These are phyloP conservation scores for Capitulum mitella DNA, from an alignment of 2,888 invertebrate genomes.

Conservation along the genomic window DNA sequence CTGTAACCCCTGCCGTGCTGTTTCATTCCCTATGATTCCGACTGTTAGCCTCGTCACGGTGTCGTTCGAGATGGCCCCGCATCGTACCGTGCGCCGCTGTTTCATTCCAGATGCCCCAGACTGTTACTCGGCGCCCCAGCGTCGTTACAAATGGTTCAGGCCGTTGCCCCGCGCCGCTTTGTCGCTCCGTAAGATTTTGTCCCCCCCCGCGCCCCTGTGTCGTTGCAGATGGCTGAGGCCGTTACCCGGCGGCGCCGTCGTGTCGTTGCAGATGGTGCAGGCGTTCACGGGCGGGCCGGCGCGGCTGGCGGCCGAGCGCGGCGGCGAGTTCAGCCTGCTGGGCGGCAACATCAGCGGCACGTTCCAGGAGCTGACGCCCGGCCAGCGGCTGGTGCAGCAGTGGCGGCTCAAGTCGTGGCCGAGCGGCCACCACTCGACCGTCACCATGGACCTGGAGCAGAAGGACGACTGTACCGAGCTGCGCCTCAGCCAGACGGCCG, in stretches of 20 bases:
- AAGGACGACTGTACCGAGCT: constrained; percentile 83
- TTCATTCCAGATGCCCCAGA: too few relatives aligned
- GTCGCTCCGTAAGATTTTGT: too few relatives aligned
- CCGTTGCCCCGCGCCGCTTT: too few relatives aligned
- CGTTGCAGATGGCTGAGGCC: too few relatives aligned
- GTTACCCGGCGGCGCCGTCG: constrained; percentile 44
- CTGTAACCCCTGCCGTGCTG: too few relatives aligned
- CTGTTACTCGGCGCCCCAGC: too few relatives aligned
- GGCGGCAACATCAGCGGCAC: constrained; percentile 57
- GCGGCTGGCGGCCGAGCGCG: constrained; percentile 60
- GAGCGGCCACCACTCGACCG: constrained; percentile 77
- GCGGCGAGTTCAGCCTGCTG: constrained; percentile 83
- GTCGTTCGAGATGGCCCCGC: too few relatives aligned
- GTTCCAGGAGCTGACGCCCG: constrained; percentile 46
- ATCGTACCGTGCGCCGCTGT: too few relatives aligned
- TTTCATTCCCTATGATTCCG: too few relatives aligned
- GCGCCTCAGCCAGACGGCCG: constrained; percentile 68
- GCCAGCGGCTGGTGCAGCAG: constrained; percentile 72
- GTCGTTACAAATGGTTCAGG: too few relatives aligned
- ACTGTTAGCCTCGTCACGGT: too few relatives aligned
- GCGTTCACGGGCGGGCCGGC: constrained; percentile 48
- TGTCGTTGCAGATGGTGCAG: constrained; percentile 80
- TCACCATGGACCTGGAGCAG: constrained; percentile 74
- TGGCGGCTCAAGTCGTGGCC: constrained; percentile 98
- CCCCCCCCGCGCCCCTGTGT: too few relatives aligned